Conservation (phyloP, 1,140 invertebrate species). For the Tetramorium simillimum region DNA sequence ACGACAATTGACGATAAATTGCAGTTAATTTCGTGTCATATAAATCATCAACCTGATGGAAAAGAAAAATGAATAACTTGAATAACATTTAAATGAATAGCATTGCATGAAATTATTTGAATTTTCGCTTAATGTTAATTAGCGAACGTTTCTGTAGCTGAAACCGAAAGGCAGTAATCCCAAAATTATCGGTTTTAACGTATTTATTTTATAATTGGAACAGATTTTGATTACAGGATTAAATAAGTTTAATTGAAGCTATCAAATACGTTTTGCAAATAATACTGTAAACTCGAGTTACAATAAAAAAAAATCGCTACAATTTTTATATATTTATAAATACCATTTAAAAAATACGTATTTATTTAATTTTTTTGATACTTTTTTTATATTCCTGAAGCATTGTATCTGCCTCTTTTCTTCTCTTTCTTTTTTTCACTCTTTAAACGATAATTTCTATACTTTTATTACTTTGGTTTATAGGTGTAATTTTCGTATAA, state of each 20-base stretch:
- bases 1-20: neutral
- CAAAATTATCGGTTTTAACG: slow-evolving; percentile 9
- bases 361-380: neutral
- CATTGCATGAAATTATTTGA: slow-evolving; percentile 11
- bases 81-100: too few relatives aligned
- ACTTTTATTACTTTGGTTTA: neutral
- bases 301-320: neutral
- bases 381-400: neutral
- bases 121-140: slow-evolving; percentile 8
- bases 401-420: neutral
- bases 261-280: neutral
- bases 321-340: neutral
- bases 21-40: neutral
- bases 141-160: neutral
- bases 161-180: neutral
- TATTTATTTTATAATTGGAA: slow-evolving; percentile 14
- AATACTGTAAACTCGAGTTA: neutral
- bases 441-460: neutral
- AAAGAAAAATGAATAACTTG: slow-evolving; percentile 6
- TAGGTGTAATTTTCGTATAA: neutral
- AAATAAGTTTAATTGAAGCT: slow-evolving; percentile 6
- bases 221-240: neutral
- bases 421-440: neutral
- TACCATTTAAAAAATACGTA: neutral
- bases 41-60: neutral